phyloP scores from a whole-genome alignment of 1,140 invertebrate genomes.

The Zaprionus vittiger region DNA sequence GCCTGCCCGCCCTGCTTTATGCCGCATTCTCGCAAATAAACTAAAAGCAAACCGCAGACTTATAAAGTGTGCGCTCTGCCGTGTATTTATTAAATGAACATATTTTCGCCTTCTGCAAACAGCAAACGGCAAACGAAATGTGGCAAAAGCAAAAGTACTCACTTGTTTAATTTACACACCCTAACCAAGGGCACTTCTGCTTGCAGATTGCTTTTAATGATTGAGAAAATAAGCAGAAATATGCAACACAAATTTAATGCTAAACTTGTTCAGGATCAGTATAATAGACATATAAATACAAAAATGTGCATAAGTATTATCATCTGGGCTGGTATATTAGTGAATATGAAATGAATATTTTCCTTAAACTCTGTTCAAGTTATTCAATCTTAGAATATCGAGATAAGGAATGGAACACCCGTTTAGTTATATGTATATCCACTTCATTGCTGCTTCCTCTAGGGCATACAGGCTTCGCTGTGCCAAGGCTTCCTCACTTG shows the following conservation, averaged over 20 bases:
- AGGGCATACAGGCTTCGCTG: neutral
- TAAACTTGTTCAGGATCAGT: too few relatives aligned
- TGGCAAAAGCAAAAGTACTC: constrained; percentile 14
- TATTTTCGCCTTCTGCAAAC: constrained; percentile 15
- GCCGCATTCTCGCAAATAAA: constrained; percentile 12
- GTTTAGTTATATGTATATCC: neutral
- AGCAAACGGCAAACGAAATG: constrained; percentile 17
- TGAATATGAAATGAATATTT: too few relatives aligned
- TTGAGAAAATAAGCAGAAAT: neutral
- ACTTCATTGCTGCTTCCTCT: neutral
- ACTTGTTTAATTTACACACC: constrained; percentile 22
- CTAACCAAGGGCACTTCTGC: neutral
- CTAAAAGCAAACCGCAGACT: constrained; percentile 33
- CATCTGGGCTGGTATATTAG: too few relatives aligned
- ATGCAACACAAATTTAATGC: too few relatives aligned
- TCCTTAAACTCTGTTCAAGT: too few relatives aligned
- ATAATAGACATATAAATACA: too few relatives aligned
- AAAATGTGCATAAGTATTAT: too few relatives aligned
- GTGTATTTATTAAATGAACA: constrained; percentile 17
- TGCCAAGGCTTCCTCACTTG: neutral
- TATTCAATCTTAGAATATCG: too few relatives aligned
- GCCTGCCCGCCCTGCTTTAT: neutral
- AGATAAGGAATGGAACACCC: too few relatives aligned
- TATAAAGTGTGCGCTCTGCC: constrained; percentile 5
- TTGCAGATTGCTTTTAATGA: neutral